These are phyloP conservation scores for Poecile atricapillus DNA, from an alignment of 2,113 vertebrate genomes.

Conservation along the genomic window DNA sequence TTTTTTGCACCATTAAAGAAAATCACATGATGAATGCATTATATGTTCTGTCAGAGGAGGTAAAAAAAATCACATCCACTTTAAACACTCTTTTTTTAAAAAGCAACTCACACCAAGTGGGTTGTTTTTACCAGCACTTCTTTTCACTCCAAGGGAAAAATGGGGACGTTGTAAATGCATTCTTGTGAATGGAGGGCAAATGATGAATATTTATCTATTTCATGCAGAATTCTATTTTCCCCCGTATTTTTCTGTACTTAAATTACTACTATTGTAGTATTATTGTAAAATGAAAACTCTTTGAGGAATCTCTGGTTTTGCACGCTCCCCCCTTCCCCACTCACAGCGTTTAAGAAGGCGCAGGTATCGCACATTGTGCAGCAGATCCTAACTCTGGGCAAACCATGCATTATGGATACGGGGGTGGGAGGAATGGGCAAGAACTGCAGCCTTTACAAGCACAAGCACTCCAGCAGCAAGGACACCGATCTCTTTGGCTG, in stretches of 20 bases:
- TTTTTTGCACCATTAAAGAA: conserved; percentile 58
- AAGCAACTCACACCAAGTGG: conserved; percentile 22
- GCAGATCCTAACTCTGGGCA: conserved; percentile 34
- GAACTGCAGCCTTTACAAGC: conserved; percentile 35
- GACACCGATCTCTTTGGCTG: neutral
- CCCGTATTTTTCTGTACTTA: conserved; percentile 39
- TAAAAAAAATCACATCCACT: conserved; percentile 27
- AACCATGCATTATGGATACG: conserved; percentile 35
- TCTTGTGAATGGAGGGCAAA: conserved; percentile 49
- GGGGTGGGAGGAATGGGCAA: conserved; percentile 23
- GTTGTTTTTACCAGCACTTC: conserved; percentile 22
- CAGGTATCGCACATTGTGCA: neutral
- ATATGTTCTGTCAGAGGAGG: conserved; percentile 26
- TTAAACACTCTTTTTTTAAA: neutral
- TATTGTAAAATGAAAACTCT: conserved; percentile 20
- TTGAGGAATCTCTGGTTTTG: neutral
- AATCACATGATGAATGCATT: conserved; percentile 53
- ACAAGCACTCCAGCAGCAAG: conserved; percentile 16
- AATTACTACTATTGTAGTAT: conserved; percentile 14
- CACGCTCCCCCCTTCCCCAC: neutral
- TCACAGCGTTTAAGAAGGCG: neutral
- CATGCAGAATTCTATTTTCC: conserved; percentile 32
- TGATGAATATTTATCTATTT: conserved; percentile 53
- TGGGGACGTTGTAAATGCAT: conserved; percentile 11
- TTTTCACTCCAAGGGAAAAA: conserved; percentile 48